These are phyloP conservation scores for Nixonia krombeini DNA, from an alignment of 1,140 invertebrate genomes.

Conservation along the genomic window DNA sequence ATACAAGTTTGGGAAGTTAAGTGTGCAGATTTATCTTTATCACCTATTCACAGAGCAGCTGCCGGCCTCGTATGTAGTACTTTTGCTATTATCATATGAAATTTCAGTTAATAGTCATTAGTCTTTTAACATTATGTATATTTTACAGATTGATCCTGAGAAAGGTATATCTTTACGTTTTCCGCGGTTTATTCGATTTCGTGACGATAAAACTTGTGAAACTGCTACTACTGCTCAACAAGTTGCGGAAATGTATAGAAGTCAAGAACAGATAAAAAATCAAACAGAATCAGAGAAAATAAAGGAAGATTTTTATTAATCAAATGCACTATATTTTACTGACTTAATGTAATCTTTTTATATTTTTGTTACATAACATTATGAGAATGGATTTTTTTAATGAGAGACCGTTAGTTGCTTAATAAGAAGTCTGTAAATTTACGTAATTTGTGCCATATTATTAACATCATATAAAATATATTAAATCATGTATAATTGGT, in stretches of 20 bases:
- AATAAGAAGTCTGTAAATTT: too few relatives aligned
- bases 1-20: constrained; percentile 98
- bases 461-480: too few relatives aligned
- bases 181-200: constrained; percentile 92
- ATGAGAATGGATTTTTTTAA: background rate
- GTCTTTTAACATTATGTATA: constrained; percentile 3
- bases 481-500: too few relatives aligned
- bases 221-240: constrained; percentile 93
- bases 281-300: constrained; percentile 65
- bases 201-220: constrained; percentile 95
- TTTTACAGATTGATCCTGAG: constrained; percentile 83
- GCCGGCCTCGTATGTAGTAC: constrained; percentile 81
- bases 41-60: constrained; percentile 93
- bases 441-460: too few relatives aligned
- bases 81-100: too few relatives aligned
- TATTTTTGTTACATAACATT: background rate
- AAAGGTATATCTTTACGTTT: constrained; percentile 97
- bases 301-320: constrained; percentile 81
- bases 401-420: too few relatives aligned
- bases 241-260: constrained; percentile 86
- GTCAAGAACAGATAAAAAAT: constrained; percentile 94
- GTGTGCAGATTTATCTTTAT: constrained; percentile 97
- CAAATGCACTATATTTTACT: constrained; percentile 1
- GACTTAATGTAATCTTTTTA: background rate
- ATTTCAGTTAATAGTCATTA: constrained; percentile 8